Base-by-base conservation (phyloP, 2,797 vertebrate genomes). In the Xerus rutilus region DNA sequence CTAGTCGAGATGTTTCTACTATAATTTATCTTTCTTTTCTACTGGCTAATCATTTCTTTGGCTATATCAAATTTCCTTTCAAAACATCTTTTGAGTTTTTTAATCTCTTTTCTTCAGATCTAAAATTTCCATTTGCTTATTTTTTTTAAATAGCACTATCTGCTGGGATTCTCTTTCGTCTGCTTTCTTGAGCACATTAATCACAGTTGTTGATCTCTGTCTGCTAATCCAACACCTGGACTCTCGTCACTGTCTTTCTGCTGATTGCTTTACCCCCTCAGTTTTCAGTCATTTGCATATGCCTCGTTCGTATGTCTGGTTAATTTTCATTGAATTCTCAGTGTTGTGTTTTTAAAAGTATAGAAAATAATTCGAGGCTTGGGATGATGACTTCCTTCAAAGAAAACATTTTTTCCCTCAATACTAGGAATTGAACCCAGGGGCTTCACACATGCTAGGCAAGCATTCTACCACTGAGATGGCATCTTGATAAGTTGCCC, bases 321-420 rank as follows among this genome's bases (percentile, higher is more conserved):
- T 81, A 12, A 64, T 81, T 90, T 74, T 62, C 45, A 81, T 1
- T 9, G 12, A 52, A 39, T 39, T 12, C 69, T 39, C 5, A 21
- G 7, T 85, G 52, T 17, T n/a, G 3, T 86, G 15, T 72, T 90
- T 81, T 92, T 30, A 45, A 59, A 86, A 43, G 65, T 30, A 8
- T 17, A 81, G 90, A 67, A 67, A 69, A 35, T 88, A 62, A 88
- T 65, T 65, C 65, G 84, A 62, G 39, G 35, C n/a, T 91, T 30
- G 5, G 77, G 70, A 45, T 20, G 69, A 47, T 32, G 57, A 72
- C 39, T 86, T 89, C 47, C 79, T 82, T 64, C 7, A 30, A 77
- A 67, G 82, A 57, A 54, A 49, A 62, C 69, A 30, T 28, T 43
- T 74, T 57, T 57, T 21, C 18, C 20, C 54, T 21, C 7, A 57